These are phyloP conservation scores for Phyllotis vaccarum DNA, from an alignment of 2,797 vertebrate genomes.

Conservation along the genomic window DNA sequence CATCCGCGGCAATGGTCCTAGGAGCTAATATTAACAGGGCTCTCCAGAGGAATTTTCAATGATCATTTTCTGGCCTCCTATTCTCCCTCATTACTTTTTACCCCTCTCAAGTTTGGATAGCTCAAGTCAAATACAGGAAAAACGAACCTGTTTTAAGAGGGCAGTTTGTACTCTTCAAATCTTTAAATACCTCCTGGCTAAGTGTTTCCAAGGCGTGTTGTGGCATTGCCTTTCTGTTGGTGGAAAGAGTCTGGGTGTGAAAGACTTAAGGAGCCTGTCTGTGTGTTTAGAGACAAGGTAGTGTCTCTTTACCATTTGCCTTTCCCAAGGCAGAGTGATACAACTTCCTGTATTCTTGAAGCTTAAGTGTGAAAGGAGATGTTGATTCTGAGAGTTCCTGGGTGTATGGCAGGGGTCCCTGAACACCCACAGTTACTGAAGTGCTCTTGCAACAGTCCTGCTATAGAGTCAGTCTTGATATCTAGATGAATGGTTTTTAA, in stretches of 20 bases:
- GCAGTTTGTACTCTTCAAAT: conserved; percentile 27
- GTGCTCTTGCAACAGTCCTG: not conserved
- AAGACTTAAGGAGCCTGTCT: not conserved
- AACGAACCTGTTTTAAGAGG: conserved; percentile 54
- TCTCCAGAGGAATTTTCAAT: conserved; percentile 71
- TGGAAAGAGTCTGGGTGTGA: not conserved
- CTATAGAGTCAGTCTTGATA: not conserved
- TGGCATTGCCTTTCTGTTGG: not conserved
- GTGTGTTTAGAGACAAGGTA: not conserved
- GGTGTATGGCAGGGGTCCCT: not conserved
- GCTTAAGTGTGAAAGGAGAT: not conserved
- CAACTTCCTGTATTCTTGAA: not conserved
- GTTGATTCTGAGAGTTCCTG: not conserved
- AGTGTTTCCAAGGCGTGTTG: not conserved
- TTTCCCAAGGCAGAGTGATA: not conserved
- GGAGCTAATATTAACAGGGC: conserved; percentile 69
- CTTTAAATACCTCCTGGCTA: conserved; percentile 20
- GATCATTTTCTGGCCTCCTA: conserved; percentile 30
- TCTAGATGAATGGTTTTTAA: not conserved
- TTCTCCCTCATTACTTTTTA: not conserved
- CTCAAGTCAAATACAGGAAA: conserved; percentile 71
- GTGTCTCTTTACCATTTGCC: too few relatives aligned
- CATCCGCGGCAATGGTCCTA: not conserved
- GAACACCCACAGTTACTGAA: not conserved
- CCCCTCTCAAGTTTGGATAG: not conserved